Evolutionary conservation across 2,113 vertebrate species (phyloP).

Genomic region (Tapirus terrestris): DNA sequence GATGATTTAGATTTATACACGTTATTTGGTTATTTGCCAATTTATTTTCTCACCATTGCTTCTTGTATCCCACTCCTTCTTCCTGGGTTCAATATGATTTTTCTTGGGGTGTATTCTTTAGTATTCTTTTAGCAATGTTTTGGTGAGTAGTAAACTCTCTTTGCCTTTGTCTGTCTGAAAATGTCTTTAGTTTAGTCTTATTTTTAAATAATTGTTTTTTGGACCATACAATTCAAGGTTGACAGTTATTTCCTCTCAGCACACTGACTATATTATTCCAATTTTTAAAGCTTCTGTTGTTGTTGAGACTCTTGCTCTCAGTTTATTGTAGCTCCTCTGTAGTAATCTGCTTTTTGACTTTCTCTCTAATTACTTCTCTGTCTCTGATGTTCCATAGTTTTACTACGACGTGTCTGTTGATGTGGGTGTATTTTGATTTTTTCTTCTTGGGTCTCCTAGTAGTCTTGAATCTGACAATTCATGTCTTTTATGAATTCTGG

Average conservation of each 20-base stretch:
- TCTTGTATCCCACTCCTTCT: neutral
- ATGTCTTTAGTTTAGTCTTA: constrained; percentile 28
- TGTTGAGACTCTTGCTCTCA: neutral
- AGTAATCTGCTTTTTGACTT: constrained; percentile 22
- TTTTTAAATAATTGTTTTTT: neutral
- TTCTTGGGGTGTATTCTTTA: neutral
- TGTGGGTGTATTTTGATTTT: neutral
- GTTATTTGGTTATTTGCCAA: constrained; percentile 17
- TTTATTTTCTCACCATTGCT: constrained; percentile 38
- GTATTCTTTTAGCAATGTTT: neutral
- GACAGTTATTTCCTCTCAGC: neutral
- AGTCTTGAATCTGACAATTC: neutral
- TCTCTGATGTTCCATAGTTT: neutral
- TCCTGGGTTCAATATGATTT: neutral
- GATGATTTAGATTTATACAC: neutral
- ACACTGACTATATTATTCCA: neutral
- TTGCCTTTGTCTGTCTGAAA: constrained; percentile 32
- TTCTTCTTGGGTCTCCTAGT: neutral
- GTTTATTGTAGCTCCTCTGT: neutral
- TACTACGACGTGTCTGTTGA: neutral
- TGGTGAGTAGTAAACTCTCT: neutral
- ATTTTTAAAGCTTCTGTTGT: neutral
- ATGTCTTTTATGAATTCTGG: neutral
- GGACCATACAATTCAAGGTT: neutral
- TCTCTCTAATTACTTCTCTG: constrained; percentile 34